Conservation (phyloP, 2,113 vertebrate species). For the Mungos mungo region DNA sequence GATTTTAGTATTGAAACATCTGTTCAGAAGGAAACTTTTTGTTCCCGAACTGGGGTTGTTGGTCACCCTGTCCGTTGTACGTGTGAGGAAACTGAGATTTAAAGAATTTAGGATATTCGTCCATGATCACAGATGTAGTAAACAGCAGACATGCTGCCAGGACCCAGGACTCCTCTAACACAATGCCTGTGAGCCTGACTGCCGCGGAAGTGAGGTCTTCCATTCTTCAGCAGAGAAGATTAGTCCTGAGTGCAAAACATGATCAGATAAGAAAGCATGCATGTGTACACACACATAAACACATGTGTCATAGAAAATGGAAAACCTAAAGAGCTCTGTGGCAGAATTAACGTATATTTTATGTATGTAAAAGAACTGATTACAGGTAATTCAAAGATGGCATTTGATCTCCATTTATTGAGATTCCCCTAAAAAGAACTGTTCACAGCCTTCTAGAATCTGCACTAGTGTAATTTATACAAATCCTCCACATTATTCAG, state of each 20-base stretch:
- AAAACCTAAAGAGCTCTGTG: background rate
- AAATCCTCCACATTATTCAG: background rate
- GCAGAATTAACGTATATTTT: background rate
- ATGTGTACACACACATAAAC: background rate
- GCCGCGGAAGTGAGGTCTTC: background rate
- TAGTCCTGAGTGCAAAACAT: background rate
- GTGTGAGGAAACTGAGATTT: background rate
- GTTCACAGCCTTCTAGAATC: background rate
- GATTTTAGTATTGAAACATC: background rate
- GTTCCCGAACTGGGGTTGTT: background rate
- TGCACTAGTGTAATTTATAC: background rate
- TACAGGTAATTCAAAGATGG: background rate
- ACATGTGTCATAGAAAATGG: background rate
- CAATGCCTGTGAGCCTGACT: background rate
- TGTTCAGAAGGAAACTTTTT: background rate
- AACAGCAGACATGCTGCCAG: background rate
- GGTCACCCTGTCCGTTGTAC: background rate
- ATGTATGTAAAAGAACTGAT: background rate
- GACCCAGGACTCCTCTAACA: background rate
- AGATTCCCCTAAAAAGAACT: background rate
- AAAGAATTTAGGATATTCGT: background rate
- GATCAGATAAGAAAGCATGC: background rate
- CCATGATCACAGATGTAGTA: background rate
- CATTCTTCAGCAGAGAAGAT: background rate
- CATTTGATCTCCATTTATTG: background rate